These are phyloP conservation scores for Cherax quadricarinatus DNA, from an alignment of 1,140 invertebrate species.

Conservation along the genomic window DNA sequence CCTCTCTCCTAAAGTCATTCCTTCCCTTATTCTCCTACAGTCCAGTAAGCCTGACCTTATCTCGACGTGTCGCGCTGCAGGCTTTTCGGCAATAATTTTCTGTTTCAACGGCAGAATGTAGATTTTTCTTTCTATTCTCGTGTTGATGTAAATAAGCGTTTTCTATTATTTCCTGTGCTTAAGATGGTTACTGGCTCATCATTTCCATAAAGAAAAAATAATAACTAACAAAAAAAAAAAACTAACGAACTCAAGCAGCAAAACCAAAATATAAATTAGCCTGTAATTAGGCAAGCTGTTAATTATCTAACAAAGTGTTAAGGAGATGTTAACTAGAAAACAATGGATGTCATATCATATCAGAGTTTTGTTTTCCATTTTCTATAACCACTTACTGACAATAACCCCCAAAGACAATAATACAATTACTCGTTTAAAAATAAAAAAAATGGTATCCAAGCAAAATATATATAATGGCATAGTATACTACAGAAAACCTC, in stretches of 20 bases:
- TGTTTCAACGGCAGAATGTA: slow-evolving; percentile 27
- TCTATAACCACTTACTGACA: slow-evolving; percentile 31
- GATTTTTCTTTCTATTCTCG: slow-evolving; percentile 32
- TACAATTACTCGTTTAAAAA: slow-evolving; percentile 18
- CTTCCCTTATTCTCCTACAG: not conserved
- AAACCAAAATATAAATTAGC: slow-evolving; percentile 7
- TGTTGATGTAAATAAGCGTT: slow-evolving; percentile 58
- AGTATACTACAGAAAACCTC: slow-evolving; percentile 18
- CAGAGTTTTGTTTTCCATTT: slow-evolving; percentile 37
- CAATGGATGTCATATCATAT: slow-evolving; percentile 39
- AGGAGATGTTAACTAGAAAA: not conserved
- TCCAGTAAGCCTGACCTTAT: not conserved
- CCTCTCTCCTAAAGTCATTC: not conserved
- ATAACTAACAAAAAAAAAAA: not conserved
- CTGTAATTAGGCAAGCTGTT: not conserved
- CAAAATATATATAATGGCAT: slow-evolving; percentile 18
- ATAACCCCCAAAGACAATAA: slow-evolving; percentile 46
- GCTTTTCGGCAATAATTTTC: slow-evolving; percentile 15
- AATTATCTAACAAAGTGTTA: not conserved
- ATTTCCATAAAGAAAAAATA: not conserved
- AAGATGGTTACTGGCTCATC: slow-evolving; percentile 45
- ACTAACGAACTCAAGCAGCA: slow-evolving; percentile 12
- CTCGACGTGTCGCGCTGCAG: slow-evolving; percentile 30
- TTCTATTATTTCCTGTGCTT: slow-evolving; percentile 48
- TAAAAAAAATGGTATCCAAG: slow-evolving; percentile 10